Conservation (phyloP, 2,797 vertebrate genomes). For the Luscinia megarhynchos region DNA sequence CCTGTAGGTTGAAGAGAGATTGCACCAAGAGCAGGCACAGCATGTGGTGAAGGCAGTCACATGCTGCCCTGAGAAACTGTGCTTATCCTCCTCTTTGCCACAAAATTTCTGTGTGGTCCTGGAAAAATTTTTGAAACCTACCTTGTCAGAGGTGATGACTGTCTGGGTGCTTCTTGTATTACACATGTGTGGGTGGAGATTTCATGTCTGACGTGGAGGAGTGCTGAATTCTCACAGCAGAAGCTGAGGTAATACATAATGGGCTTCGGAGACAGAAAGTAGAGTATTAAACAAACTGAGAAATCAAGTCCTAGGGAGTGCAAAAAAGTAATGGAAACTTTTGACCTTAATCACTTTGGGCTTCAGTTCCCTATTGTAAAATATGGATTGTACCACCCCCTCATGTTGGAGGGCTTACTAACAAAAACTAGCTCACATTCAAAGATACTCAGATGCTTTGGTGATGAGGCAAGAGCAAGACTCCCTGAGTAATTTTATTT, state of each 20-base stretch:
- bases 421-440: background rate
- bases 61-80: background rate
- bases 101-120: slow-evolving; percentile 36
- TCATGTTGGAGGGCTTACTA: slow-evolving; percentile 5
- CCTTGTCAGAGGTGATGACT: background rate
- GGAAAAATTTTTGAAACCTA: slow-evolving; percentile 17
- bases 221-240: slow-evolving; percentile 33
- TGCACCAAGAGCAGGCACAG: background rate
- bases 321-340: slow-evolving; percentile 58
- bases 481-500: slow-evolving; percentile 20
- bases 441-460: background rate
- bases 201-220: background rate
- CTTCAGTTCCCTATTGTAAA: slow-evolving; percentile 49
- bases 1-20: background rate
- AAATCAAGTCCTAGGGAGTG: slow-evolving; percentile 15
- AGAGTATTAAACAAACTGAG: slow-evolving; percentile 24
- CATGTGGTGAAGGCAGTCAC: background rate
- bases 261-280: slow-evolving; percentile 36
- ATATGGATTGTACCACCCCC: slow-evolving; percentile 46
- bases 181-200: slow-evolving; percentile 9
- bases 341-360: slow-evolving; percentile 44
- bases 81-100: background rate
- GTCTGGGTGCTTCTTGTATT: background rate
- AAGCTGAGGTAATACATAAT: background rate
- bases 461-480: background rate